These are phyloP conservation scores for Hypanus sabinus DNA, from an alignment of 2,113 vertebrate species.

Conservation along the genomic window DNA sequence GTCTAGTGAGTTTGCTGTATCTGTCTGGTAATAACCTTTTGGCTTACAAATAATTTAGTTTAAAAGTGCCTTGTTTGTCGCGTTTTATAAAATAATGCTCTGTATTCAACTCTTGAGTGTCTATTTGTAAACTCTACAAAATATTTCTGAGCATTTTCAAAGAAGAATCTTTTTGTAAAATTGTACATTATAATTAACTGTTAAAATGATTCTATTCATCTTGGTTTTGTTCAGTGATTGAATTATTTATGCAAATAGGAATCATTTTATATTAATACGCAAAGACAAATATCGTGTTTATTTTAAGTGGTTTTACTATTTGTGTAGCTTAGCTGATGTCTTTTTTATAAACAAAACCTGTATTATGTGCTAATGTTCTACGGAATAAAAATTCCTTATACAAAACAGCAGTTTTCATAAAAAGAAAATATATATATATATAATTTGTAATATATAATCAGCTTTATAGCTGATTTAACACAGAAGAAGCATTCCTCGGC, in stretches of 20 bases:
- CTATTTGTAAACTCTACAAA: not conserved
- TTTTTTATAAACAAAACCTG: not conserved
- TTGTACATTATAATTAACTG: not conserved
- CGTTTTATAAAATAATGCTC: not conserved
- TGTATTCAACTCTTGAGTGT: not conserved
- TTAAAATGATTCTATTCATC: not conserved
- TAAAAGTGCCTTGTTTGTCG: not conserved
- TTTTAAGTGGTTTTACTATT: slow-evolving; percentile 2
- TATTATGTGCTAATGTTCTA: not conserved
- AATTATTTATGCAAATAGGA: slow-evolving; percentile 7
- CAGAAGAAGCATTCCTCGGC: not conserved
- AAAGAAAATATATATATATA: not conserved
- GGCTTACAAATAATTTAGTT: slow-evolving; percentile 1
- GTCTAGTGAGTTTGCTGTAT: not conserved
- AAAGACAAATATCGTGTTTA: not conserved
- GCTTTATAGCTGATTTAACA: not conserved
- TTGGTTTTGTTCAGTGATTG: slow-evolving; percentile 15
- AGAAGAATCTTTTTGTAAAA: not conserved
- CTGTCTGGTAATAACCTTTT: not conserved
- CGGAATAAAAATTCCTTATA: slow-evolving; percentile 15
- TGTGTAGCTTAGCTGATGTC: not conserved
- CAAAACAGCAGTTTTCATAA: not conserved
- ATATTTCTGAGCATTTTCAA: not conserved
- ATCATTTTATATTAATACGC: not conserved
- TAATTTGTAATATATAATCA: no score